Evolutionary conservation across 1,140 invertebrate genomes (phyloP).

Genomic region (Parasteatoda tepidariorum): DNA sequence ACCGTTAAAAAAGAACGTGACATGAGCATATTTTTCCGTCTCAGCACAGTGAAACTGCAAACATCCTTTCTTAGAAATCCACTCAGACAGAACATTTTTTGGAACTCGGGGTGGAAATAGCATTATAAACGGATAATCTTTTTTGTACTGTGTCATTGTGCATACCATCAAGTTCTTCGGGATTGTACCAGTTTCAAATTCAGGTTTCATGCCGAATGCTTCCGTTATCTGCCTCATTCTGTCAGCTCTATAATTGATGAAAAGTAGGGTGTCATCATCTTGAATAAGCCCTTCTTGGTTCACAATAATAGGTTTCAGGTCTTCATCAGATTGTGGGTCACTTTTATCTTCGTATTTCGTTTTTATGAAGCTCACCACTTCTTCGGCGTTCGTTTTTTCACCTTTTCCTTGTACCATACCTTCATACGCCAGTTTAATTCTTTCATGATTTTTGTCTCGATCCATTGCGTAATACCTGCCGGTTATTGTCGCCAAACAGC

Average conservation of each 20-base stretch:
- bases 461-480: slow-evolving; percentile 73
- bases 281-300: slow-evolving; percentile 66
- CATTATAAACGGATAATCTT: slow-evolving; percentile 68
- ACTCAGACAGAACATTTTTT: slow-evolving; percentile 71
- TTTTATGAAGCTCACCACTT: slow-evolving; percentile 66
- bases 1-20: slow-evolving; percentile 72
- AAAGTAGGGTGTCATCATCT: slow-evolving; percentile 70
- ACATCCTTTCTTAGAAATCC: slow-evolving; percentile 66
- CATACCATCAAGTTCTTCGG: slow-evolving; percentile 64
- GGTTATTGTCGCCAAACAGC: slow-evolving; percentile 69
- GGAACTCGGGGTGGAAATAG: slow-evolving; percentile 69
- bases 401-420: slow-evolving; percentile 69
- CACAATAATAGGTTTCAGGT: slow-evolving; percentile 71
- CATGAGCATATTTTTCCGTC: slow-evolving; percentile 72
- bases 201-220: slow-evolving; percentile 67
- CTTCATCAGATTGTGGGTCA: slow-evolving; percentile 70
- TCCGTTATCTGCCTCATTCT: slow-evolving; percentile 70
- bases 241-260: slow-evolving; percentile 71
- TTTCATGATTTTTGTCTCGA: slow-evolving; percentile 70
- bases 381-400: slow-evolving; percentile 63
- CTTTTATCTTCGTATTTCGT: slow-evolving; percentile 35
- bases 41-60: slow-evolving; percentile 71
- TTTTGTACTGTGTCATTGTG: slow-evolving; percentile 71
- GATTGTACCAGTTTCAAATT: slow-evolving; percentile 66
- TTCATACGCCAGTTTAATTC: slow-evolving; percentile 71